A percentile compares a stretch with the other conserved stretches of the same genome.
These are phyloP conservation scores for Pammene fasciana DNA, from an alignment of 2,888 invertebrate genomes.

Conservation along the genomic window DNA sequence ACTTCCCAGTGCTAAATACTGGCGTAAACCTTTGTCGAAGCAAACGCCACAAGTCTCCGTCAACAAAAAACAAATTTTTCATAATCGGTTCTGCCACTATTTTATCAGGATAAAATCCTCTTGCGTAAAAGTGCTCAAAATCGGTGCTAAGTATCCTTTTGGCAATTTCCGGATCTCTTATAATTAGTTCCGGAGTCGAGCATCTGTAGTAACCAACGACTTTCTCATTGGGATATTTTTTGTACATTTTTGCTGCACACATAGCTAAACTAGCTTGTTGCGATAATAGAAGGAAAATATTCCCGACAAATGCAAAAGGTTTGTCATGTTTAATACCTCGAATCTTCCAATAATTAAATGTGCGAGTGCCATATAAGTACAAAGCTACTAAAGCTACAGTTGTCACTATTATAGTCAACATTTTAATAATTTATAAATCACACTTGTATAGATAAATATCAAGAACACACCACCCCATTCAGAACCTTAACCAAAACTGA, in stretches of 20 bases:
- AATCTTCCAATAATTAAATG: constrained; percentile 68
- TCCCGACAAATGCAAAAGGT: constrained; percentile 66
- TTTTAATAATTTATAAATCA: constrained; percentile 43
- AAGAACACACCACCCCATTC: neutral
- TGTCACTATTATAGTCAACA: constrained; percentile 53
- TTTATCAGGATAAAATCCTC: constrained; percentile 67
- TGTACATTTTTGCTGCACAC: constrained; percentile 64
- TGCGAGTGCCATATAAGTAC: constrained; percentile 64
- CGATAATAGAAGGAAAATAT: constrained; percentile 61
- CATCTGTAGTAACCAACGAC: constrained; percentile 70
- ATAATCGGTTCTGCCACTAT: constrained; percentile 68
- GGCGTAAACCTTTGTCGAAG: constrained; percentile 71
- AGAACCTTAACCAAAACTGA: constrained; percentile 3
- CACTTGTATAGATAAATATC: neutral
- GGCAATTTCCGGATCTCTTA: constrained; percentile 70
- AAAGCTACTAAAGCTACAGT: constrained; percentile 48
- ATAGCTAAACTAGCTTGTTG: constrained; percentile 67
- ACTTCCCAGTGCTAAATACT: constrained; percentile 70
- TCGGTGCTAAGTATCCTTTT: constrained; percentile 69
- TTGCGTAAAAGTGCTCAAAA: constrained; percentile 65
- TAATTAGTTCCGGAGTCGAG: constrained; percentile 62
- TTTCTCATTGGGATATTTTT: constrained; percentile 68
- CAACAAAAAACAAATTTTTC: constrained; percentile 71
- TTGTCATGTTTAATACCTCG: constrained; percentile 68
- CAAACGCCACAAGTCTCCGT: constrained; percentile 73